Conservation (phyloP, 2,113 vertebrate genomes). For the Scomber scombrus region DNA sequence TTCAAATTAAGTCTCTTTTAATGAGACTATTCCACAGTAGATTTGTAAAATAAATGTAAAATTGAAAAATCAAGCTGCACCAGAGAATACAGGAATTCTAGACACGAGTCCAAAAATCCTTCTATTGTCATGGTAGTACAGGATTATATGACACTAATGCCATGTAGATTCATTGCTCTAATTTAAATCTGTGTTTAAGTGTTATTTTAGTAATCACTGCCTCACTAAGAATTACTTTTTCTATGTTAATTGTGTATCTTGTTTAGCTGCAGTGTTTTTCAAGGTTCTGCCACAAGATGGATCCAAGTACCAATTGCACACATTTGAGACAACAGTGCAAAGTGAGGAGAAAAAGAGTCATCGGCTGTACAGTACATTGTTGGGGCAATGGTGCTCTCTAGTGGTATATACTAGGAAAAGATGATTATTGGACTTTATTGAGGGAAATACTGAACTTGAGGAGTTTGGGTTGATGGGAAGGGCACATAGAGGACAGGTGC, state of each 20-base stretch:
- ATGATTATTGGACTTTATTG: not conserved
- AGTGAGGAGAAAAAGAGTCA: not conserved
- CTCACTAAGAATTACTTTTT: too few relatives aligned
- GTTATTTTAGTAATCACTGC: too few relatives aligned
- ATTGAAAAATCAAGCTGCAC: too few relatives aligned
- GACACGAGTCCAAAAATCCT: too few relatives aligned
- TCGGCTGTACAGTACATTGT: not conserved
- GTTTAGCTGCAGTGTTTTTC: not conserved
- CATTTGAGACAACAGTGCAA: not conserved
- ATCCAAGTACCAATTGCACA: not conserved
- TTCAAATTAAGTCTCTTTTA: too few relatives aligned
- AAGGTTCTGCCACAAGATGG: constrained; percentile 31
- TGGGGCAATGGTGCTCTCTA: constrained; percentile 8
- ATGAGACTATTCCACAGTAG: too few relatives aligned
- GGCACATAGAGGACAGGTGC: too few relatives aligned
- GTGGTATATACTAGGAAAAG: not conserved
- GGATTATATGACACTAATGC: not conserved
- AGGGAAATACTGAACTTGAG: not conserved
- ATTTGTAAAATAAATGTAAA: too few relatives aligned
- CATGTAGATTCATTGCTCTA: too few relatives aligned
- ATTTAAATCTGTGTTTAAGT: too few relatives aligned
- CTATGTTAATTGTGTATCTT: too few relatives aligned
- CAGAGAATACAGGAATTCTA: too few relatives aligned
- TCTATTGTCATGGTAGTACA: not conserved
- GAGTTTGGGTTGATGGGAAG: not conserved